Percentiles rank a stretch among this genome's conserved stretches.
phyloP scores from a whole-genome alignment of 1,140 invertebrate species.

The Bombus terrestris region DNA sequence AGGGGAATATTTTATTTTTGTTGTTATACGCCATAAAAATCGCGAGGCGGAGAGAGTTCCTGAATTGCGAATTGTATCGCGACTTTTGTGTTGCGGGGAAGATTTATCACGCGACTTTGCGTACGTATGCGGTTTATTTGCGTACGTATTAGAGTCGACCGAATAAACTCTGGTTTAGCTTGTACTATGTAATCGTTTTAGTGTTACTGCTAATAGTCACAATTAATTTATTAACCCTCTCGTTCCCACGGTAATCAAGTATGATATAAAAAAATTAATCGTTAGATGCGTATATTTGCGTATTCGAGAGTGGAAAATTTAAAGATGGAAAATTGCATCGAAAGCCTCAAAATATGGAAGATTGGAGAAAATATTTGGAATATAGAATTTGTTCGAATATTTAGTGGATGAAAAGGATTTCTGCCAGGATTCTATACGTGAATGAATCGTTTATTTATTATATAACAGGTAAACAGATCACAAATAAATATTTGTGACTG shows the following conservation, averaged over 20 bases:
- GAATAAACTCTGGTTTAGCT: not conserved
- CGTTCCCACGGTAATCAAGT: not conserved
- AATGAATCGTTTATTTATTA: too few species aligned
- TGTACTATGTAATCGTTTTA: not conserved
- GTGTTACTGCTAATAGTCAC: not conserved
- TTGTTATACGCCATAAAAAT: not conserved
- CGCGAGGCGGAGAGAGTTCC: not conserved
- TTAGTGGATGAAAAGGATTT: too few species aligned
- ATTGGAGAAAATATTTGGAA: too few species aligned
- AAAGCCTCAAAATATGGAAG: too few species aligned
- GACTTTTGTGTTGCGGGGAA: not conserved
- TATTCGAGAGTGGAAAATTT: too few species aligned
- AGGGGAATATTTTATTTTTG: constrained; percentile 23
- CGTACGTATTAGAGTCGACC: not conserved
- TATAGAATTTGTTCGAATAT: too few species aligned
- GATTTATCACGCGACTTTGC: not conserved
- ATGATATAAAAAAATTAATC: too few species aligned
- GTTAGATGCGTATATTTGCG: too few species aligned
- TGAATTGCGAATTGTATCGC: too few species aligned
- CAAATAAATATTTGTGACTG: not conserved
- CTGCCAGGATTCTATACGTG: too few species aligned
- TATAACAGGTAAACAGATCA: too few species aligned
- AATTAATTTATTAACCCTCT: not conserved
- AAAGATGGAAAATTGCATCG: too few species aligned
- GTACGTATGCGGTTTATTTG: not conserved